phyloP scores from a whole-genome alignment of 2,888 invertebrate genomes.

The Tribolium freemani region DNA sequence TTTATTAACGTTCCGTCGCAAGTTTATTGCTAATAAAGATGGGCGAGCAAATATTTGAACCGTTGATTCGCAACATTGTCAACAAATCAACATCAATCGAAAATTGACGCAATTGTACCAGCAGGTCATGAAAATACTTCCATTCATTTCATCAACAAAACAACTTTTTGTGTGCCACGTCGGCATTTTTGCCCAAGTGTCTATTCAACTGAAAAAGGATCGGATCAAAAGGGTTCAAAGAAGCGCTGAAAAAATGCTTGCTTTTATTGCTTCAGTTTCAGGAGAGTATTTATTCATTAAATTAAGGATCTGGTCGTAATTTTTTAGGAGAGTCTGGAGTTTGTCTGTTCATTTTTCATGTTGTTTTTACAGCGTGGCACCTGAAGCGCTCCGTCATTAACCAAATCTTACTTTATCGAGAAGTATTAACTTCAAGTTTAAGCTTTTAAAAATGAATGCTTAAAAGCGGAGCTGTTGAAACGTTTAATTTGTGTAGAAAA shows the following conservation, averaged over 20 bases:
- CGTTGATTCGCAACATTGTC: background rate
- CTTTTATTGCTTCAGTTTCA: background rate
- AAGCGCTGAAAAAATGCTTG: background rate
- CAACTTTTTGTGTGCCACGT: background rate
- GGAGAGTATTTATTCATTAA: background rate
- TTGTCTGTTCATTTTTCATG: background rate
- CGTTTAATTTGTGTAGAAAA: slow-evolving; percentile 33
- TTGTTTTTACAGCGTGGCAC: background rate
- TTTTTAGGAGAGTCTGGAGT: background rate
- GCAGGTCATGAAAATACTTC: no score
- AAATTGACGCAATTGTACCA: no score
- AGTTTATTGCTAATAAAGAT: background rate
- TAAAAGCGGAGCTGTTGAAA: slow-evolving; percentile 12
- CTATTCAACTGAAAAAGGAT: background rate
- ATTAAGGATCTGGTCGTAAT: background rate
- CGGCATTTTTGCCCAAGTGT: background rate
- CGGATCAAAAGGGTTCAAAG: background rate
- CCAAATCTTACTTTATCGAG: slow-evolving; percentile 2
- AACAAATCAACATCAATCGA: background rate
- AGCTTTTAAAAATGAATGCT: slow-evolving; percentile 16
- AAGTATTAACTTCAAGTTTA: slow-evolving; percentile 27
- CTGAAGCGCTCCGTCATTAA: background rate
- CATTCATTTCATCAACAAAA: background rate
- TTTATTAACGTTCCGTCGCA: background rate
- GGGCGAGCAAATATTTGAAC: background rate